Conservation (phyloP, 2,113 vertebrate genomes). For the Panthera uncia region DNA sequence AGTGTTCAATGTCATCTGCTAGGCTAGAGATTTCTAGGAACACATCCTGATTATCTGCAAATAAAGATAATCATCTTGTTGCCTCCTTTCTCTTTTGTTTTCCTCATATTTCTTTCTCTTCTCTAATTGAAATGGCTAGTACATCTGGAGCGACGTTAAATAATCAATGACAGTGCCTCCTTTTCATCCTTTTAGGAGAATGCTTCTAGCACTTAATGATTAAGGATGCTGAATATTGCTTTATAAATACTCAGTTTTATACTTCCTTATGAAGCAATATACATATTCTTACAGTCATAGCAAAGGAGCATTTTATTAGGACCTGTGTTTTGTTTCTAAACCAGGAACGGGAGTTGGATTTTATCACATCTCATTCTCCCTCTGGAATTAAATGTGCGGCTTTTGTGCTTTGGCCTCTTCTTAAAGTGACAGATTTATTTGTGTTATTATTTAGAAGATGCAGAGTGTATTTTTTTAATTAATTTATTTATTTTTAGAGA, state of each 20-base stretch:
- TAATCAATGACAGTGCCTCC: background rate
- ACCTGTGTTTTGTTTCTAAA: background rate
- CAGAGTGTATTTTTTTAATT: background rate
- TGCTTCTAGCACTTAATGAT: background rate
- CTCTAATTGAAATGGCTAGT: background rate
- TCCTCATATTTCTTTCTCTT: background rate
- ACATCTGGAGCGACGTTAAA: background rate
- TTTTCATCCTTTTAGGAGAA: background rate
- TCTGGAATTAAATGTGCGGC: background rate
- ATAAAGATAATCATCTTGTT: background rate
- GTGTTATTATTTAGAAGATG: background rate
- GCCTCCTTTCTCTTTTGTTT: background rate
- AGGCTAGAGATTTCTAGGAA: background rate
- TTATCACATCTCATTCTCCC: background rate
- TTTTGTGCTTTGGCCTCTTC: background rate
- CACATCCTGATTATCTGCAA: background rate
- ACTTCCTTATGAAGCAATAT: background rate
- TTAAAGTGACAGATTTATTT: background rate
- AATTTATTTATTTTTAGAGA: too few species aligned
- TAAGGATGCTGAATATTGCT: background rate
- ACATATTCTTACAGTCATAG: background rate
- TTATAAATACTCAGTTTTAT: slow-evolving; percentile 17
- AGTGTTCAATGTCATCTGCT: background rate
- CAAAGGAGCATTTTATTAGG: background rate
- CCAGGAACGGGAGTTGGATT: background rate